phyloP scores from a whole-genome alignment of 92 coral and sea anemone species.

The Umimayanthus chanpuru region DNA sequence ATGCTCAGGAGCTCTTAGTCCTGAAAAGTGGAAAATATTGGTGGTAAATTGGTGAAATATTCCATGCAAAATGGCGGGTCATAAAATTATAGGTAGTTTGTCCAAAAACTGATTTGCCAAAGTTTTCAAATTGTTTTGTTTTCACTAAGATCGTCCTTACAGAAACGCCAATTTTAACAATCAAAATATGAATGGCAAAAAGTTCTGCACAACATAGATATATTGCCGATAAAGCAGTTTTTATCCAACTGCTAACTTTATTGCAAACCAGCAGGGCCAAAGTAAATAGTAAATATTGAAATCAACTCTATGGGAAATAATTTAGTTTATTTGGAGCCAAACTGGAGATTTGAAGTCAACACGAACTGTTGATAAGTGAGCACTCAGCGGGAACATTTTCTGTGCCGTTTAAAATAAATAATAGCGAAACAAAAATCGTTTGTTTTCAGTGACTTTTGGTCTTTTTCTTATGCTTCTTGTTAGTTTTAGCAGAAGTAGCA shows the following conservation, averaged over 20 bases:
- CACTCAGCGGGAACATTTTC: neutral
- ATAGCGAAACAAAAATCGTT: neutral
- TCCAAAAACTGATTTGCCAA: neutral
- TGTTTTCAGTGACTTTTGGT: neutral
- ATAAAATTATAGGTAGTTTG: too few relatives aligned
- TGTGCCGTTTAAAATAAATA: neutral
- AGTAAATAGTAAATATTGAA: slow-evolving; percentile 5
- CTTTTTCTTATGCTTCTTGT: neutral
- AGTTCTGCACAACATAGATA: too few relatives aligned
- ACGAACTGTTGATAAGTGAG: slow-evolving; percentile 11
- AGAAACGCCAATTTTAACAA: neutral
- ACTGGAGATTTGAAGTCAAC: neutral
- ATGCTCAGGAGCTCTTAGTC: neutral
- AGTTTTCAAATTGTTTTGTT: neutral
- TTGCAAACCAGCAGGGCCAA: slow-evolving; percentile 21
- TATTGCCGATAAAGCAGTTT: neutral
- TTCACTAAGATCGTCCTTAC: neutral
- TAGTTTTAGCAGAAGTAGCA: neutral
- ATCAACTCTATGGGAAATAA: neutral
- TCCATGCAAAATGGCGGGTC: neutral
- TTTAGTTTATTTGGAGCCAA: neutral
- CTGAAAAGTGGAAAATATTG: neutral
- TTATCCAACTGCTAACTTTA: slow-evolving; percentile 3
- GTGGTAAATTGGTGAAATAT: neutral
- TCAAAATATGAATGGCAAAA: neutral